Evolutionary conservation across 2,113 vertebrate genomes (phyloP), one percentile per base, ranked within the genome.

Genomic region (Dasyprocta punctata): DNA sequence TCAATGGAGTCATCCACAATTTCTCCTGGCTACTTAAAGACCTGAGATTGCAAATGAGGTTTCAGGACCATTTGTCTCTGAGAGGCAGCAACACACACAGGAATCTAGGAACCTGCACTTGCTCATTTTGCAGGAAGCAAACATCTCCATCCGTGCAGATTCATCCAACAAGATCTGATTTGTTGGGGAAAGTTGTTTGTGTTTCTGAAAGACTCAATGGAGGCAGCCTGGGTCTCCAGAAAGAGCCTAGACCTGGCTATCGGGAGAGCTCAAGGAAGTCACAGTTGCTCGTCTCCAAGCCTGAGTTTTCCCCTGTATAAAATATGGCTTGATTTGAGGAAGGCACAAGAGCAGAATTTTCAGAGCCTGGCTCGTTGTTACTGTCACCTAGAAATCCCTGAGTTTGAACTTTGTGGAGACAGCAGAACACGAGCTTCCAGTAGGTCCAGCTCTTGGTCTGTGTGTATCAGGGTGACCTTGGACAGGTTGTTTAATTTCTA

Each of bases 241-340:
- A 56, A 30, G 28, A 78, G 3, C 58, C 33, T 56, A 58, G 56
- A 52, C 81, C 78, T 47, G 36, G 10, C 7, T 14, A 38, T 30
- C n/a, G 14, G 41, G 60, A 67, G 26, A 33, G 16, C 26, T 17
- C 47, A 7, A 87, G 28, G 49, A 89, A 54, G 16, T 63, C 77
- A 11, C 0, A 3, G 4, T 11, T 33, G 7, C 13, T 2, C 10
- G 36, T 82, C 41, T 61, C 24, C 7, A 2, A 13, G 8, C 60
- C 78, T 36, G 4, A 30, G 6, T 73, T 67, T 65, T 77, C 71
- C 41, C 54, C 26, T 71, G 3, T 65, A 11, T 58, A 36, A 78
- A 81, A 84, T n/a, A 52, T 56, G 36, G 49, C n/a, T 90, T 11
- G 9, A 86, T 86, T 95, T 44, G 52, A 71, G 38, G 44, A 86